These are phyloP conservation scores for Talpa occidentalis DNA, from an alignment of 2,113 vertebrate genomes.

Conservation along the genomic window DNA sequence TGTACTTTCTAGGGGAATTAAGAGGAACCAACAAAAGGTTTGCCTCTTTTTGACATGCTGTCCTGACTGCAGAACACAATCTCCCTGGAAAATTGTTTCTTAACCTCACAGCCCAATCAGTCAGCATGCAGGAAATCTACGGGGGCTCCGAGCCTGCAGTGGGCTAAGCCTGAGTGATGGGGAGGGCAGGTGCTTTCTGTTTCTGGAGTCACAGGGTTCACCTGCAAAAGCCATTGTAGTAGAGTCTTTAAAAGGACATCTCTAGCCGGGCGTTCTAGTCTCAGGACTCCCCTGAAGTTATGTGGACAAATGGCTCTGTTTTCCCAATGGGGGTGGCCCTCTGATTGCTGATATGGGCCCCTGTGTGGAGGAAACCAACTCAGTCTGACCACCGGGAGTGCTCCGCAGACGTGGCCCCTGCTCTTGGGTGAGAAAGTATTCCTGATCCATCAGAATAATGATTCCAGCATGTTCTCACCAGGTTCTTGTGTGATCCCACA, in stretches of 20 bases:
- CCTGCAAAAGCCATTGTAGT: neutral
- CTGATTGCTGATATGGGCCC: neutral
- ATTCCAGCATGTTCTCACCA: constrained; percentile 70
- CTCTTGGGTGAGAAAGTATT: constrained; percentile 45
- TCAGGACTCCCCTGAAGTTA: neutral
- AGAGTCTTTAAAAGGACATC: neutral
- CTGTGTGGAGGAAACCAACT: constrained; percentile 3
- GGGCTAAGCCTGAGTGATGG: neutral
- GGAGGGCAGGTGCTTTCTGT: neutral
- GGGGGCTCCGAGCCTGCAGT: fast-evolving
- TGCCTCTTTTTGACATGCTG: neutral
- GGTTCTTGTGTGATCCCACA: neutral
- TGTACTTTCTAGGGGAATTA: neutral
- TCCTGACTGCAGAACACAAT: neutral
- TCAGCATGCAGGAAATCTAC: neutral
- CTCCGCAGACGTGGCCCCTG: neutral
- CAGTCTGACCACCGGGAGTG: neutral
- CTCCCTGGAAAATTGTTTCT: neutral
- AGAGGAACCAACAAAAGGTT: neutral
- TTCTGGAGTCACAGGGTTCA: neutral
- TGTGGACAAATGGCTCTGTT: neutral
- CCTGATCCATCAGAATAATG: constrained; percentile 50
- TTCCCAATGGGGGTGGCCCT: neutral
- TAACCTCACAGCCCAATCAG: neutral
- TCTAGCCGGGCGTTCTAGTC: neutral